phyloP scores from a whole-genome alignment of 2,797 vertebrate species.

The Kryptolebias ocellatus region DNA sequence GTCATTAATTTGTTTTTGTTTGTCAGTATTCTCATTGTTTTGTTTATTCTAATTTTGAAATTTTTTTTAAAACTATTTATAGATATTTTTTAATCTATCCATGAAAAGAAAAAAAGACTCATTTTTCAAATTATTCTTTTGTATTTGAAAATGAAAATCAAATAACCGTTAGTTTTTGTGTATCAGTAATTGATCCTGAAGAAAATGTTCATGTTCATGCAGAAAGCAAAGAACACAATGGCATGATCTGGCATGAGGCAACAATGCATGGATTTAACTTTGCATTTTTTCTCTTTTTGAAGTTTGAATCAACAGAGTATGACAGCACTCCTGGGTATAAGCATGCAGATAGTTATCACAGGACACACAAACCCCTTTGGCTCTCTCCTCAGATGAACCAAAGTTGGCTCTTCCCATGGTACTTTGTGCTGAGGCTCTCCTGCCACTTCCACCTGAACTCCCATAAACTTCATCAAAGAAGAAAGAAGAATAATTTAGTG shows the following conservation, averaged over 20 bases:
- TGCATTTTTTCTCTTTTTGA: constrained; percentile 43
- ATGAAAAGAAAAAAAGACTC: too few relatives aligned
- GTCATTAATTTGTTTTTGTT: too few relatives aligned
- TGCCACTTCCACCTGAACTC: constrained; percentile 68
- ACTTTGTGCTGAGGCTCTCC: constrained; percentile 66
- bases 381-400: constrained; percentile 56
- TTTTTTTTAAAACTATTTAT: too few relatives aligned
- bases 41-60: too few relatives aligned
- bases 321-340: constrained; percentile 49
- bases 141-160: too few relatives aligned
- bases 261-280: constrained; percentile 25
- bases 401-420: constrained; percentile 78
- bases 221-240: constrained; percentile 2
- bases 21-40: too few relatives aligned
- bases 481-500: constrained; percentile 70
- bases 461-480: constrained; percentile 80
- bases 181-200: too few relatives aligned
- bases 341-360: constrained; percentile 7
- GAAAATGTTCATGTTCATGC: neutral
- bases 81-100: too few relatives aligned
- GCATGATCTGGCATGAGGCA: constrained; percentile 34
- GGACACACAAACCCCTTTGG: neutral
- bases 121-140: too few relatives aligned
- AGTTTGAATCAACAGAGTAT: constrained; percentile 47
- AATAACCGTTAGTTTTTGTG: too few relatives aligned